Evolutionary conservation across 2,888 invertebrate species (phyloP), one percentile per base, ranked within the genome.

Genomic region (Andrena marginata): DNA sequence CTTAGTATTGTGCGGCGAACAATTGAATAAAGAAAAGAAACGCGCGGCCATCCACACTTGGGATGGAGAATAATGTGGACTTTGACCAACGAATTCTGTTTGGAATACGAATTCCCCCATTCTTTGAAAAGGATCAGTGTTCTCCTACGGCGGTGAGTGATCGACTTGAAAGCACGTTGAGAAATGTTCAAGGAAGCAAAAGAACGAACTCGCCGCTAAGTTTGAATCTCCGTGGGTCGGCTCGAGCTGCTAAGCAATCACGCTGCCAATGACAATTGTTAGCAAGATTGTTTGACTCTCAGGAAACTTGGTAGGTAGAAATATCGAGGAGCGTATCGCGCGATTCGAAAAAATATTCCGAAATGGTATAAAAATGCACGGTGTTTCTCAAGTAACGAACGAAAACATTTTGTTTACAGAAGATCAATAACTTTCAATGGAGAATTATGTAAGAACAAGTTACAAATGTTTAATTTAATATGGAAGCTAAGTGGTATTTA

Each of bases 211-310:
- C 26, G 49, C 23, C 13, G 51, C 64, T 49, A 78, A 83, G 85
- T 81, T 85, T 60, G 76, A 84, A 87, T 87, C 81, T 78, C 80
- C 49, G 62, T 35, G 73, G 74, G 59, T 84, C 75, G 65, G 31
- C 42, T 42, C 51, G 72, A 62, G 70, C 60, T 54, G 65, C 71
- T 68, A 81, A 82, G 85, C 89, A 89, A 91, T 91, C 89, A 84
- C 86, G 85, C 88, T 89, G 83, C 89, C 86, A 83, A 87, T 90
- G 85, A 89, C 87, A 86, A 89, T 89, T 87, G 82, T 51, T 80
- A 80, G 84, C 84, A 84, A 88, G 87, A 92, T 91, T 92, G 89
- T 91, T 91, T 90, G 89, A 90, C 90, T 89, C 84, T 75, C 78
- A 49, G 83, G 80, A 87, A 89, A 88, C 86, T 89, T 89, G 86